Conservation (phyloP, 2,888 invertebrate species). For the Drosophila macrospina region DNA sequence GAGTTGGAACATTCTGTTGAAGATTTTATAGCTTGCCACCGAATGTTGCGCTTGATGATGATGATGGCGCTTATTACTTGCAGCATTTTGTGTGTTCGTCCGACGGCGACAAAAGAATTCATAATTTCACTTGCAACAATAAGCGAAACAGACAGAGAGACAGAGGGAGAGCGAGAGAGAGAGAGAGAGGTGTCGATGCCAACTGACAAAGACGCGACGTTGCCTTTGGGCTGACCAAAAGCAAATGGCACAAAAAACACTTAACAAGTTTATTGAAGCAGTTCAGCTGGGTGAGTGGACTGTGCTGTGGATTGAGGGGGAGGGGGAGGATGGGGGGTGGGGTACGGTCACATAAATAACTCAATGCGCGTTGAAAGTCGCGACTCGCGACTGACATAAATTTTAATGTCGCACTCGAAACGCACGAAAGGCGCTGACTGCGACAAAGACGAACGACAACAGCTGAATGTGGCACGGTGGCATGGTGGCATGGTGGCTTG, state of each 20-base stretch:
- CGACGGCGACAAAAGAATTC: constrained; percentile 46
- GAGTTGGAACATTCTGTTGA: constrained; percentile 17
- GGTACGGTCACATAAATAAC: constrained; percentile 57
- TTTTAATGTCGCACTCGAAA: constrained; percentile 60
- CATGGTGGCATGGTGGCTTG: not conserved
- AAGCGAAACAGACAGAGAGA: constrained; percentile 9
- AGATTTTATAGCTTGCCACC: constrained; percentile 40
- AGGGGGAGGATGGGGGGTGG: not conserved
- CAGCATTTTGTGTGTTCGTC: constrained; percentile 40
- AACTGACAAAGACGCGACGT: constrained; percentile 21
- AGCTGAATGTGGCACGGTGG: not conserved
- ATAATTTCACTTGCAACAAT: constrained; percentile 52
- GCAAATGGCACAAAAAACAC: constrained; percentile 53
- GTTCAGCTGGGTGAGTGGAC: constrained; percentile 4
- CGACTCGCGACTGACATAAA: constrained; percentile 58
- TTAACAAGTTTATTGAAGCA: constrained; percentile 65
- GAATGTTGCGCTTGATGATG: constrained; percentile 25
- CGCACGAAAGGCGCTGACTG: constrained; percentile 62
- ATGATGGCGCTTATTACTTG: constrained; percentile 56
- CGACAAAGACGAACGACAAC: constrained; percentile 42
- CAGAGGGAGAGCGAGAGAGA: constrained; percentile 17
- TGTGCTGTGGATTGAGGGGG: too few species aligned
- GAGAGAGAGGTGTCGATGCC: constrained; percentile 36
- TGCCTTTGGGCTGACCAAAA: constrained; percentile 37
- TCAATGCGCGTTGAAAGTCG: constrained; percentile 64